These are phyloP conservation scores for Hypanus sabinus DNA, from an alignment of 2,113 vertebrate genomes.

Conservation along the genomic window DNA sequence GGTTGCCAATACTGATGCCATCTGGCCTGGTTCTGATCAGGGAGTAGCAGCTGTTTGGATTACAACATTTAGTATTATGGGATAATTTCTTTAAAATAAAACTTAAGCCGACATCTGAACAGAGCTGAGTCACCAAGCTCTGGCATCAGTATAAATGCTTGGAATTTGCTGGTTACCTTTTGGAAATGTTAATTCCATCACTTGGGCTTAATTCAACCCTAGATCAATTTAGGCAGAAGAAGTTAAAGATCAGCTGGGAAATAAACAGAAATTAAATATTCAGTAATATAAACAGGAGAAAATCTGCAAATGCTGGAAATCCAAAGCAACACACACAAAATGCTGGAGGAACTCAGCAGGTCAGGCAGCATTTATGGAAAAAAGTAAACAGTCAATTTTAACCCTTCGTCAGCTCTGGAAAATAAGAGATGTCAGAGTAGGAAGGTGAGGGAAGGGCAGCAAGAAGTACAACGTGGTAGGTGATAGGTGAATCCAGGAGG, in stretches of 20 bases:
- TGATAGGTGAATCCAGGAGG: too few species aligned
- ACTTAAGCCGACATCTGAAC: constrained; percentile 49
- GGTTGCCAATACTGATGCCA: neutral
- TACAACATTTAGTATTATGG: neutral
- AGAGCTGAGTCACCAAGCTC: constrained; percentile 55
- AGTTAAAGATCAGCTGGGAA: constrained; percentile 54
- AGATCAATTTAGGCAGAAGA: constrained; percentile 61
- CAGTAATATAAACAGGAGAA: constrained; percentile 42
- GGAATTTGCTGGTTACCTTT: constrained; percentile 61
- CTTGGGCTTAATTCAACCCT: constrained; percentile 62
- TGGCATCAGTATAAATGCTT: constrained; percentile 74
- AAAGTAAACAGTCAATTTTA: too few species aligned
- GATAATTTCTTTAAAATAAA: neutral
- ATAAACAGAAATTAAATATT: constrained; percentile 57
- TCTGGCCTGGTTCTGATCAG: neutral
- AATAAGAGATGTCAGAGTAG: too few species aligned
- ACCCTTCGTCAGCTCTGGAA: too few species aligned
- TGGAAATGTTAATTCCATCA: constrained; percentile 65
- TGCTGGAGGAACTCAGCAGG: too few species aligned
- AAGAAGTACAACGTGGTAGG: too few species aligned
- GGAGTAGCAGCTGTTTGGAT: neutral
- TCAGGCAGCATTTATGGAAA: too few species aligned
- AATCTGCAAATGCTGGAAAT: too few species aligned
- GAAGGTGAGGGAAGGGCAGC: too few species aligned
- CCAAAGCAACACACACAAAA: too few species aligned